Percentiles rank a stretch among this genome's conserved stretches.
phyloP scores from a whole-genome alignment of 1,140 invertebrate genomes.

The Diprion similis region DNA sequence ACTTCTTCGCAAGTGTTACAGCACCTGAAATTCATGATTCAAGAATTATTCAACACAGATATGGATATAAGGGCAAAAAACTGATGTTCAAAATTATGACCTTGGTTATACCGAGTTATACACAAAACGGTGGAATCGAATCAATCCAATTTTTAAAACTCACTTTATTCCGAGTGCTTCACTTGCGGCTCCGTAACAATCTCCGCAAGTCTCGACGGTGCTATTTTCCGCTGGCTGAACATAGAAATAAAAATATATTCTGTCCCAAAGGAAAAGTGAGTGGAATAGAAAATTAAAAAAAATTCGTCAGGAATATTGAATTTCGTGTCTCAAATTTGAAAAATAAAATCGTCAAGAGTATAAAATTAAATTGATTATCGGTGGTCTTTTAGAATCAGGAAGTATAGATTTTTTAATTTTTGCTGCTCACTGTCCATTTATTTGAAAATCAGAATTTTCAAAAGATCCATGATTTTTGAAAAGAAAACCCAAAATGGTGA shows the following conservation, averaged over 20 bases:
- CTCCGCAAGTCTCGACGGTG: slow-evolving; percentile 66
- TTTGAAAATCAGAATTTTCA: no score
- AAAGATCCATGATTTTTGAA: neutral
- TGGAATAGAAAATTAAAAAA: slow-evolving; percentile 23
- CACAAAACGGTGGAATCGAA: neutral
- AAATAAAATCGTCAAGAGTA: neutral
- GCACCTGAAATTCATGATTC: slow-evolving; percentile 72
- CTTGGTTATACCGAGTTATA: no score
- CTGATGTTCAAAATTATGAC: no score
- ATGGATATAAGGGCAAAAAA: no score
- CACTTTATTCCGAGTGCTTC: slow-evolving; percentile 69
- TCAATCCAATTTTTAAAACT: slow-evolving; percentile 36
- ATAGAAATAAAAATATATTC: no score
- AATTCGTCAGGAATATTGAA: slow-evolving; percentile 21
- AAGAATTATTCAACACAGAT: neutral
- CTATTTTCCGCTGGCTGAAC: slow-evolving; percentile 57
- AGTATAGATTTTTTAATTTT: no score
- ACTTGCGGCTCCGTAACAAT: slow-evolving; percentile 86
- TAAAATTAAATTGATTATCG: no score
- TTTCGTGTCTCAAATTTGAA: slow-evolving; percentile 18
- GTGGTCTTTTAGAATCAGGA: no score
- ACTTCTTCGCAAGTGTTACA: slow-evolving; percentile 98
- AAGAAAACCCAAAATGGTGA: slow-evolving; percentile 14
- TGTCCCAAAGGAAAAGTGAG: no score
- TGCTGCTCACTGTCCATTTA: no score